These are phyloP conservation scores for Drosophila orena DNA, from an alignment of 1,140 invertebrate genomes.

Conservation along the genomic window DNA sequence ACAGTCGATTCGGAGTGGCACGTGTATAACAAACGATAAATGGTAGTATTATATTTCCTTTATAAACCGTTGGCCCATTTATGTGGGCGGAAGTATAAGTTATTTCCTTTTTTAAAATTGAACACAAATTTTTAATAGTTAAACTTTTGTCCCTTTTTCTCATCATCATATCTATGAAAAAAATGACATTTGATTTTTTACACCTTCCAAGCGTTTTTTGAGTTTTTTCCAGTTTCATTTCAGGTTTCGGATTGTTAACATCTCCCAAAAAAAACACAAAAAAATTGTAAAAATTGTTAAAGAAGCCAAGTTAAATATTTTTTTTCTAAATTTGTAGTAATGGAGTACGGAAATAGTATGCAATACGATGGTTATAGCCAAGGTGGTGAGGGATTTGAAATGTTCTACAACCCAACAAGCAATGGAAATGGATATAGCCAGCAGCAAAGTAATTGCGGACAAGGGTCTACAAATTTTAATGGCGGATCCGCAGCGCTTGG, in stretches of 20 bases:
- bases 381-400: conserved; percentile 47
- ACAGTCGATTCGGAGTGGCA: too few relatives aligned
- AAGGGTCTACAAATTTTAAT: conserved; percentile 36
- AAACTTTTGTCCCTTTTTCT: background rate
- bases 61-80: too few relatives aligned
- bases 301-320: conserved; percentile 14
- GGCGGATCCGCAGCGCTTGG: conserved; percentile 48
- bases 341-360: conserved; percentile 62
- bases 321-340: conserved; percentile 6
- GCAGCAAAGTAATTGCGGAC: conserved; percentile 35
- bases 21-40: too few relatives aligned
- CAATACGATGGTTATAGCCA: conserved; percentile 52
- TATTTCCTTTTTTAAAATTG: too few relatives aligned
- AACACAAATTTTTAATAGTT: too few relatives aligned
- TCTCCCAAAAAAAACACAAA: conserved; percentile 30
- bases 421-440: conserved; percentile 18
- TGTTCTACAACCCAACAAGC: conserved; percentile 24
- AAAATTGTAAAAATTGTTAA: conserved; percentile 19
- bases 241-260: conserved; percentile 58
- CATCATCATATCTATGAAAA: conserved; percentile 38
- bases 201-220: fast-evolving
- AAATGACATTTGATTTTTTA: background rate
- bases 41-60: too few relatives aligned
- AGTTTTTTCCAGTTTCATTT: conserved; percentile 16
- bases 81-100: too few relatives aligned